Conservation (phyloP, 2,797 vertebrate genomes). For the Psittacula derbiana region DNA sequence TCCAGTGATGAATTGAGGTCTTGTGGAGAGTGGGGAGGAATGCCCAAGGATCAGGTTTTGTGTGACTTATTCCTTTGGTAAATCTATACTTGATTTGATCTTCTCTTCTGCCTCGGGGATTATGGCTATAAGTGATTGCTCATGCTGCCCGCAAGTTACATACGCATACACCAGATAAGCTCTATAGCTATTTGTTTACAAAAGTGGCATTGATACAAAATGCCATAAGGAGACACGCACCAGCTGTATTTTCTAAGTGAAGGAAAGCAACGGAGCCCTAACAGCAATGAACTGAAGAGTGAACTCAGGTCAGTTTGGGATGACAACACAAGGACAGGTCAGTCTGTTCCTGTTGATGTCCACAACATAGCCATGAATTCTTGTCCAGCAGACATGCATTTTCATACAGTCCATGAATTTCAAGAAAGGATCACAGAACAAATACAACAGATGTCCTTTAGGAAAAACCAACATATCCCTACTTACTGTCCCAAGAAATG, state of each 20-base stretch:
- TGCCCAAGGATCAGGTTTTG: conserved; percentile 56
- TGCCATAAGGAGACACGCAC: background rate
- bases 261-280: background rate
- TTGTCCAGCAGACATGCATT: background rate
- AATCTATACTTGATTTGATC: conserved; percentile 50
- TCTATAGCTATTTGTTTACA: background rate
- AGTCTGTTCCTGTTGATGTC: background rate
- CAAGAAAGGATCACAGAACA: background rate
- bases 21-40: conserved; percentile 23
- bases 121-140: background rate
- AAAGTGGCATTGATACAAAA: background rate
- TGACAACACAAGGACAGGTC: background rate
- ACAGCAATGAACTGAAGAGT: background rate
- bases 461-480: background rate
- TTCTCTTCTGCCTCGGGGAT: conserved; percentile 30
- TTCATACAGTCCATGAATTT: background rate
- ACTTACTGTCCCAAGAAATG: background rate
- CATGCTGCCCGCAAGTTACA: background rate
- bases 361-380: background rate
- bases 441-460: background rate
- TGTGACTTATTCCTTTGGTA: conserved; percentile 41
- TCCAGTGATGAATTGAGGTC: conserved; percentile 42
- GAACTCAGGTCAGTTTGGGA: background rate
- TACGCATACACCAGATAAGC: background rate
- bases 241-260: background rate